Conservation (phyloP, 92 coral and sea anemone species). For the Zoanthus sansibaricus region DNA sequence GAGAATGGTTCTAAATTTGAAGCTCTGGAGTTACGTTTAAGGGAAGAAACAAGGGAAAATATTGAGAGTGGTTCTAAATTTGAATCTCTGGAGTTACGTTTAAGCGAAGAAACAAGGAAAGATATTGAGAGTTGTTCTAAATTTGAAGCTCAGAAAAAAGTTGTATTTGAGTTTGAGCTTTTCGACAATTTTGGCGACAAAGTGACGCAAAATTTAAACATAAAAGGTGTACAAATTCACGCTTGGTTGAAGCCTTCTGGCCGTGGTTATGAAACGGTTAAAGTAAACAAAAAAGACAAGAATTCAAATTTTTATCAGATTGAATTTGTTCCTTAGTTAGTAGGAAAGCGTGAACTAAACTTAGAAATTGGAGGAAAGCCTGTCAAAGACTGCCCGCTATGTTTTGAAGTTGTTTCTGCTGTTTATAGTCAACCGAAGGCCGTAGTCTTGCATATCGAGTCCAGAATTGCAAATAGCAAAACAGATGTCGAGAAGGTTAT, state of each 20-base stretch:
- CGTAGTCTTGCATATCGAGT: not conserved
- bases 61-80: too few species aligned
- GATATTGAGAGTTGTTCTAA: not conserved
- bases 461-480: not conserved
- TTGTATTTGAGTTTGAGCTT: not conserved
- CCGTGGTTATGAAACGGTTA: not conserved
- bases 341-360: not conserved
- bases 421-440: not conserved
- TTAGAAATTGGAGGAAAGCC: not conserved
- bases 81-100: not conserved
- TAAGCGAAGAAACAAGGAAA: not conserved
- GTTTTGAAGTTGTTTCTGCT: not conserved
- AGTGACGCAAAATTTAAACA: not conserved
- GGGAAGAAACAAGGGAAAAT: not conserved
- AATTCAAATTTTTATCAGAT: not conserved
- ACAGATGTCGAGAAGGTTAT: not conserved
- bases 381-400: not conserved
- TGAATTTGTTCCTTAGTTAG: not conserved
- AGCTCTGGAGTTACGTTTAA: not conserved
- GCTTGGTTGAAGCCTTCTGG: not conserved
- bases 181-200: not conserved
- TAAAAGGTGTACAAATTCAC: not conserved
- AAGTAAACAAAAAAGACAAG: not conserved
- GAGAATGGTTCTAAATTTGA: too few species aligned
- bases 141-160: constrained; percentile 49